Evolutionary conservation across 2,888 invertebrate species (phyloP), one percentile per base, ranked within the genome.

Genomic region (Dryomyza anilis): DNA sequence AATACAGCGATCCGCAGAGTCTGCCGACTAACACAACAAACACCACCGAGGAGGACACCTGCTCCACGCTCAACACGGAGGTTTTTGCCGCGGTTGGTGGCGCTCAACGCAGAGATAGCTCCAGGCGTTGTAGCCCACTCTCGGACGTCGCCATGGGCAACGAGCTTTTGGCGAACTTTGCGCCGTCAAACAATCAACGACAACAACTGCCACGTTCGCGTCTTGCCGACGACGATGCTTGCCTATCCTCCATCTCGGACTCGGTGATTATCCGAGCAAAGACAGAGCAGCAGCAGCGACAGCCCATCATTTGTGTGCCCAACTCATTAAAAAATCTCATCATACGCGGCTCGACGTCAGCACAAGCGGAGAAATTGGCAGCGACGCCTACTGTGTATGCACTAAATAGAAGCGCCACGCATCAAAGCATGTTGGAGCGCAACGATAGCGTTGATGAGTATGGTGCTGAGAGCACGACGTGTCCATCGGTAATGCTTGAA

Each of bases 401-500:
- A 53, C 69, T 66, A 29, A 70, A 70, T 65, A 63, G 69, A 61
- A 76, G 75, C 60, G 76, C 74, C 7, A 68, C 74, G 55, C 74
- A 74, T 45, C 69, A 76, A 4, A 71, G 68, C n/a, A n/a, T 48
- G 3, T 16, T 57, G 7, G 56, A 64, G 14, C 33, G 16, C 5
- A 30, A 43, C 21, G 45, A 30, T 6, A 46, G 36, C 2, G 21
- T 5, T 12, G 5, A 48, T 12, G 55, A 55, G 7, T 27, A 29
- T 36, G 39, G 23, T 23, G 16, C 27, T 8, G 67, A 70, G 30
- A 69, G 68, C 36, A 73, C 72, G 68, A 71, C 71, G 60, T 74
- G 77, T 66, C 73, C 77, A 46, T 75, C 82, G 68, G 83, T 83
- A 52, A 80, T 83, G 75, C 72, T 84, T 45, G 83, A 84, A 74